These are phyloP conservation scores for Drosophila greeni DNA, from an alignment of 2,888 invertebrate species.

Conservation along the genomic window DNA sequence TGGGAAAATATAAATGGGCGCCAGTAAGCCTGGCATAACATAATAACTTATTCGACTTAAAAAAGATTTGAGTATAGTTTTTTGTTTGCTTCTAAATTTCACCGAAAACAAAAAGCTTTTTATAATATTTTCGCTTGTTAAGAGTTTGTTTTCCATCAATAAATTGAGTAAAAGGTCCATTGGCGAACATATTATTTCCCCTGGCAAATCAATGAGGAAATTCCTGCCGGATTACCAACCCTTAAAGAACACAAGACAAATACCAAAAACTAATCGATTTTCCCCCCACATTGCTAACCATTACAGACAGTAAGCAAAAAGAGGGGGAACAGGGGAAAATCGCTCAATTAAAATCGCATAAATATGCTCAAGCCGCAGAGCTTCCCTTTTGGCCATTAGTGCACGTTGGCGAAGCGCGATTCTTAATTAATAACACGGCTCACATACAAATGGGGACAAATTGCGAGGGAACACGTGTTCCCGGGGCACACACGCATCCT, in stretches of 20 bases:
- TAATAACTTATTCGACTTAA: too few species aligned
- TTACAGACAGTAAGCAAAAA: not conserved
- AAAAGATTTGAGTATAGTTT: too few species aligned
- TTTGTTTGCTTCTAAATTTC: too few species aligned
- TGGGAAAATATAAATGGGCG: too few species aligned
- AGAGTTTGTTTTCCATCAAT: not conserved
- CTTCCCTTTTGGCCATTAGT: conserved; percentile 44
- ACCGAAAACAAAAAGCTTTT: too few species aligned
- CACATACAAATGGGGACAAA: conserved; percentile 41
- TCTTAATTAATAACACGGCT: conserved; percentile 53
- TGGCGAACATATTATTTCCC: not conserved
- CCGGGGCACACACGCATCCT: conserved; percentile 25
- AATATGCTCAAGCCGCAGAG: conserved; percentile 36
- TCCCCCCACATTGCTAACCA: not conserved
- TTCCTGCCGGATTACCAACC: not conserved
- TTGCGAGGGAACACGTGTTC: conserved; percentile 32
- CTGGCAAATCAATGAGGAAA: not conserved
- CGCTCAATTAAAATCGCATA: conserved; percentile 48
- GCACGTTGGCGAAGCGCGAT: conserved; percentile 27
- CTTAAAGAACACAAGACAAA: conserved; percentile 1
- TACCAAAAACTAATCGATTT: conserved; percentile 11
- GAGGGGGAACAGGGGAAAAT: not conserved
- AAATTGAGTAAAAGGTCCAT: not conserved
- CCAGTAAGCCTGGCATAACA: too few species aligned
- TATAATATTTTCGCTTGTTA: not conserved